Evolutionary conservation across 2,113 vertebrate genomes (phyloP).

Genomic region (Phylloscopus trochiloides): DNA sequence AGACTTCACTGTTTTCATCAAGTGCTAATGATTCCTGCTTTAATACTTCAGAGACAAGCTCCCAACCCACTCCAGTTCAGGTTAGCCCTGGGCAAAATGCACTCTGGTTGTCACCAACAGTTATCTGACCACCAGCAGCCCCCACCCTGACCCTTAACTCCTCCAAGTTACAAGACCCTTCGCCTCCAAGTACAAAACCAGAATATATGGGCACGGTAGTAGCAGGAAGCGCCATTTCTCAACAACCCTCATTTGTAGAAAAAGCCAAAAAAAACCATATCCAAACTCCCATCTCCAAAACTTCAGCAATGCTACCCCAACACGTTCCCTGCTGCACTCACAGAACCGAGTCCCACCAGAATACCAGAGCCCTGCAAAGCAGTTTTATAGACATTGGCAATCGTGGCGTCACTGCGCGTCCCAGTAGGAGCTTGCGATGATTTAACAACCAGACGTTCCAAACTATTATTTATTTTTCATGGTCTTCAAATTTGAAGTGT

Average conservation of each 20-base stretch:
- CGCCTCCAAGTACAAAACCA: neutral
- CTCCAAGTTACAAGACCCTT: neutral
- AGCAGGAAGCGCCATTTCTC: neutral
- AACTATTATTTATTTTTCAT: slow-evolving; percentile 1
- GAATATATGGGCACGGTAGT: neutral
- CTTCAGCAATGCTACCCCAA: neutral
- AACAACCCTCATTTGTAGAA: neutral
- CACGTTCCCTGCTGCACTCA: neutral
- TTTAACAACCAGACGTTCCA: neutral
- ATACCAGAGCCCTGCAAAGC: neutral
- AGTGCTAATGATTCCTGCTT: neutral
- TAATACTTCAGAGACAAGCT: neutral
- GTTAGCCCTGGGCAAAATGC: accelerated
- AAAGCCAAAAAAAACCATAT: neutral
- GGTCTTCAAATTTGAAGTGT: neutral
- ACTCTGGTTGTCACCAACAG: neutral
- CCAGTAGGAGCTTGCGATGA: neutral
- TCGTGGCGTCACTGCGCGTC: accelerated
- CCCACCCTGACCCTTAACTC: neutral
- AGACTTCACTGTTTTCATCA: neutral
- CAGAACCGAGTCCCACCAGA: neutral
- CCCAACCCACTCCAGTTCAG: neutral
- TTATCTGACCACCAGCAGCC: neutral
- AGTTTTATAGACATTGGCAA: neutral
- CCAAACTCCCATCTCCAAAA: neutral